These are phyloP conservation scores for Trilocha varians DNA, from an alignment of 2,888 invertebrate species.

Conservation along the genomic window DNA sequence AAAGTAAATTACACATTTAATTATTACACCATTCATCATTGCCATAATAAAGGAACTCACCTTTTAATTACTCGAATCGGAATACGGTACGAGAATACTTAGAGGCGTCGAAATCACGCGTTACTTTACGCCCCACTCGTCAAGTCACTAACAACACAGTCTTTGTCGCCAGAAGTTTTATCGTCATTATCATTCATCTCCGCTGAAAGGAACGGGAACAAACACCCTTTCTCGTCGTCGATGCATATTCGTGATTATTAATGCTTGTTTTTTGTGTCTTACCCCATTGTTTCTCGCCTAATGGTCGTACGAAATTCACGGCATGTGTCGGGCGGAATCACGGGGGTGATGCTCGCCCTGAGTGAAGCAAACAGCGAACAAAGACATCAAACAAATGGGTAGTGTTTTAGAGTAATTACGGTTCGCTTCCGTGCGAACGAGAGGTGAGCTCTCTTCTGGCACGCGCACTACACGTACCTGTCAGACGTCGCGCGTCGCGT, in stretches of 20 bases:
- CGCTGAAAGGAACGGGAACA: constrained; percentile 39
- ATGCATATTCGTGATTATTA: constrained; percentile 71
- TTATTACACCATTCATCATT: neutral
- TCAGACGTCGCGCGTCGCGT: too few species aligned
- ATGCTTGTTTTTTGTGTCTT: constrained; percentile 67
- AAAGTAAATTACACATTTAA: neutral
- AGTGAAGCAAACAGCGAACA: constrained; percentile 72
- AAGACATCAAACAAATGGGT: constrained; percentile 74
- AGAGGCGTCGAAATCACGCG: neutral
- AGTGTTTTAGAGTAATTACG: constrained; percentile 74
- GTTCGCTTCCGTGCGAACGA: constrained; percentile 64
- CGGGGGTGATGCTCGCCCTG: constrained; percentile 66
- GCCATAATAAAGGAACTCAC: too few species aligned
- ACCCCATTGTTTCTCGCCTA: constrained; percentile 59
- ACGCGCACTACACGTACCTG: constrained; percentile 35
- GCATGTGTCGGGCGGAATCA: constrained; percentile 62
- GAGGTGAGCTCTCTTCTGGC: constrained; percentile 49
- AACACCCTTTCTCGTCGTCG: constrained; percentile 45
- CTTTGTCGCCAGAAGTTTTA: constrained; percentile 49
- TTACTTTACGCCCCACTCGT: neutral
- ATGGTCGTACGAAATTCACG: constrained; percentile 58
- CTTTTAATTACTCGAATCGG: neutral
- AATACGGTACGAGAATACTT: neutral
- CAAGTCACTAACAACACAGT: constrained; percentile 42
- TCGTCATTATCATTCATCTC: constrained; percentile 45